Conservation (phyloP, 2,113 vertebrate species). For the Cathartes aura region DNA sequence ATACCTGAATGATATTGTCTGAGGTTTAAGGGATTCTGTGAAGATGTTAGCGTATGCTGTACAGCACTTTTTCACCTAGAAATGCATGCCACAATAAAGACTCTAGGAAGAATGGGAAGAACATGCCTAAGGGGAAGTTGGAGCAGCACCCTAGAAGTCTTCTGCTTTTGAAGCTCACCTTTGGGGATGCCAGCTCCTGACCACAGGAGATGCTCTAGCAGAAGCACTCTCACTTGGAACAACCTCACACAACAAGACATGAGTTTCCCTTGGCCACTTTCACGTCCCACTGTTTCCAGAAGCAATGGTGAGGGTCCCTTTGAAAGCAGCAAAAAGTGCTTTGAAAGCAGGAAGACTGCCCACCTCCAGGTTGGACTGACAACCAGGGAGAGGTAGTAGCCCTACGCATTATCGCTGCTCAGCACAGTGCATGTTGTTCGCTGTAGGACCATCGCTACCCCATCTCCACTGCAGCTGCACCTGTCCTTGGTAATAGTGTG, state of each 20-base stretch:
- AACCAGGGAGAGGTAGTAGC: neutral
- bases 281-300: neutral
- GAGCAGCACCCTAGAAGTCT: neutral
- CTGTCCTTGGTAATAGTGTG: rapidly evolving
- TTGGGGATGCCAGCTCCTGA: neutral
- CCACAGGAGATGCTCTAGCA: neutral
- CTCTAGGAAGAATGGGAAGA: neutral
- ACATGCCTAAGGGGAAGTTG: rapidly evolving
- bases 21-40: neutral
- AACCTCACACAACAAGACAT: neutral
- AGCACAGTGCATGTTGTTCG: neutral
- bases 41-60: neutral
- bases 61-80: neutral
- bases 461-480: neutral
- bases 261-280: neutral
- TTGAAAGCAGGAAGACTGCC: neutral
- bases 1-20: neutral
- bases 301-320: neutral
- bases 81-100: neutral
- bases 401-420: neutral
- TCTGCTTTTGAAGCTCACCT: neutral
- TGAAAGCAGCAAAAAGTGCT: neutral
- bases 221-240: neutral
- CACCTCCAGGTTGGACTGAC: neutral
- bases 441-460: no score